Conservation (phyloP, 2,888 invertebrate genomes). For the Sminthurides aquaticus region DNA sequence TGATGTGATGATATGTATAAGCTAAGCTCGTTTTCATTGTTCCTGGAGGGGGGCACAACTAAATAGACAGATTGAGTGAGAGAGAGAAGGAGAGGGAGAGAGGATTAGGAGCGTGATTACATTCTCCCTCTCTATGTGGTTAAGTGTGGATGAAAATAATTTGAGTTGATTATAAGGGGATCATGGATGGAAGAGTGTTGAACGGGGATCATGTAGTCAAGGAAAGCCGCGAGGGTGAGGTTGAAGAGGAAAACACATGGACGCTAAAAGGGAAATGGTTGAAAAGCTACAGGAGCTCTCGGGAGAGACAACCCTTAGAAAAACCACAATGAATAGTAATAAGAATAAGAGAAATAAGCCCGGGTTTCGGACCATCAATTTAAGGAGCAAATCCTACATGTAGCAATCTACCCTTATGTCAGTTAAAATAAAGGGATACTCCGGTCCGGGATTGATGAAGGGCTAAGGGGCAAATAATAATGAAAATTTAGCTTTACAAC, state of each 20-base stretch:
- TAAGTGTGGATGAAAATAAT: conserved; percentile 20
- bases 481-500: too few relatives aligned
- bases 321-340: not conserved
- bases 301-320: not conserved
- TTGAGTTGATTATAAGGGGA: conserved; percentile 16
- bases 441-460: too few relatives aligned
- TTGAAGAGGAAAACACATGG: not conserved
- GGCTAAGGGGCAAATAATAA: too few relatives aligned
- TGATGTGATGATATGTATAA: not conserved
- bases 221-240: not conserved
- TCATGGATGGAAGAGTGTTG: not conserved
- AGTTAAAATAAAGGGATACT: too few relatives aligned
- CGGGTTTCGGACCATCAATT: too few relatives aligned
- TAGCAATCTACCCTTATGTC: too few relatives aligned
- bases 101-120: conserved; percentile 21
- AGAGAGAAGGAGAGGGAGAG: conserved; percentile 6
- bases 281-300: not conserved
- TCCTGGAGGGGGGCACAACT: conserved; percentile 15
- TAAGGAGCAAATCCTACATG: too few relatives aligned
- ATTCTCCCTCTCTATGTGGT: conserved; percentile 19
- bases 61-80: conserved; percentile 22
- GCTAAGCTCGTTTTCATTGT: not conserved
- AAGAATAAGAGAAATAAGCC: too few relatives aligned
- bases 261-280: not conserved
- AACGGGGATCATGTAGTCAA: not conserved